These are phyloP conservation scores for Cephalotes varians DNA, from an alignment of 2,888 invertebrate species.

Conservation along the genomic window DNA sequence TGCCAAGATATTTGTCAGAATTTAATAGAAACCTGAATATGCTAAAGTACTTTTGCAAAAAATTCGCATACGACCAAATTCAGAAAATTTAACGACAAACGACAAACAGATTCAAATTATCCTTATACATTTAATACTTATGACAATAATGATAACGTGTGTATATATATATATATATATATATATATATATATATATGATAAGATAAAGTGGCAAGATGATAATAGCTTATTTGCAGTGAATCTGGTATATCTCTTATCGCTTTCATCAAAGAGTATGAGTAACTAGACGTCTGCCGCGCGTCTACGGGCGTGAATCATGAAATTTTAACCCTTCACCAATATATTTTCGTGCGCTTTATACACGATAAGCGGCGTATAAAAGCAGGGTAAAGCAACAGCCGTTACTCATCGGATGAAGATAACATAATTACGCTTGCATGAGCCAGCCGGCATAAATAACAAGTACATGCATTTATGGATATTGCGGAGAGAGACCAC, in stretches of 20 bases:
- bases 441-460: constrained; percentile 47
- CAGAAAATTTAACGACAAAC: not conserved
- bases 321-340: constrained; percentile 35
- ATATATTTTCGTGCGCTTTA: constrained; percentile 40
- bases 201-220: constrained; percentile 39
- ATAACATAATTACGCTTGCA: constrained; percentile 55
- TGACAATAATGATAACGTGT: not conserved
- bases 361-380: constrained; percentile 43
- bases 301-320: constrained; percentile 50
- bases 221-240: constrained; percentile 40
- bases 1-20: not conserved
- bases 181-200: no score
- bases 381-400: constrained; percentile 40
- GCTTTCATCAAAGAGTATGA: constrained; percentile 6
- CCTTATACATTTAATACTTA: not conserved
- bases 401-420: constrained; percentile 54
- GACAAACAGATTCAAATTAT: not conserved
- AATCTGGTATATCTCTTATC: constrained; percentile 42
- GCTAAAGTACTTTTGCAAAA: not conserved
- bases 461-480: constrained; percentile 54
- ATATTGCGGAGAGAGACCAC: constrained; percentile 30
- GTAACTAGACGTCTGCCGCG: constrained; percentile 38
- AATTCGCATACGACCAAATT: not conserved
- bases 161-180: no score
- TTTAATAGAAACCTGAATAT: not conserved